A percentile compares a stretch with the other conserved stretches of the same genome.
Evolutionary conservation across 2,797 vertebrate genomes (phyloP).

Genomic region (Crypturellus tataupa): DNA sequence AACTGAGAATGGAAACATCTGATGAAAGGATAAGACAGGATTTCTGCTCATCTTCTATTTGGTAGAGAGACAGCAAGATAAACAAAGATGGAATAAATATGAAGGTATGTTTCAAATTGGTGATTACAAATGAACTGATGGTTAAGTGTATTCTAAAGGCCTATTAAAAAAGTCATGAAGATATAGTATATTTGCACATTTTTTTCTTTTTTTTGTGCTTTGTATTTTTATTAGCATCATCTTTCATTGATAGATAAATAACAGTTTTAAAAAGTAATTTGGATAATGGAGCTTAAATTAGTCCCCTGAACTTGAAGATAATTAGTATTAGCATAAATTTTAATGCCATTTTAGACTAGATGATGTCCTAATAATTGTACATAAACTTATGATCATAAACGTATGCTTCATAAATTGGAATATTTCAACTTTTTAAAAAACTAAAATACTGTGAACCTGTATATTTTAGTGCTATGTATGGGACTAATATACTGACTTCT

Average conservation of each 20-base stretch:
- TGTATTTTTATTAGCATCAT: background rate
- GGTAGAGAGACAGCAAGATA: background rate
- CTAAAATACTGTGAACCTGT: background rate
- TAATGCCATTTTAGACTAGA: conserved; percentile 3
- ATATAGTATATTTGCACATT: conserved; percentile 28
- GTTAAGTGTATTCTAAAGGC: conserved; percentile 6
- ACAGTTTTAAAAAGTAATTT: conserved; percentile 29
- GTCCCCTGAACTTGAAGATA: conserved; percentile 26
- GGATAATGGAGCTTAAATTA: background rate
- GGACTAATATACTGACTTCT: background rate
- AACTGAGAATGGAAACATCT: background rate
- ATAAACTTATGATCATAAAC: conserved; percentile 11
- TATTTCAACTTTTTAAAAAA: conserved; percentile 38
- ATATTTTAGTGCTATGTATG: background rate
- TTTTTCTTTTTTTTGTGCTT: background rate
- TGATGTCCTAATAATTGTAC: conserved; percentile 38
- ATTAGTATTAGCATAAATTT: conserved; percentile 40
- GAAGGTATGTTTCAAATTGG: background rate
- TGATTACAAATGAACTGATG: background rate
- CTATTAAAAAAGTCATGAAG: background rate
- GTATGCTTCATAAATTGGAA: conserved; percentile 20
- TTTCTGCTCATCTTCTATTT: background rate
- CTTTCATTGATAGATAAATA: conserved; percentile 52
- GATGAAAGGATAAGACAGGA: background rate
- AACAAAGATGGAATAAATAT: background rate